Evolutionary conservation across 2,888 invertebrate species (phyloP), one percentile per base, ranked within the genome.

Genomic region (Drosophila leonis): DNA sequence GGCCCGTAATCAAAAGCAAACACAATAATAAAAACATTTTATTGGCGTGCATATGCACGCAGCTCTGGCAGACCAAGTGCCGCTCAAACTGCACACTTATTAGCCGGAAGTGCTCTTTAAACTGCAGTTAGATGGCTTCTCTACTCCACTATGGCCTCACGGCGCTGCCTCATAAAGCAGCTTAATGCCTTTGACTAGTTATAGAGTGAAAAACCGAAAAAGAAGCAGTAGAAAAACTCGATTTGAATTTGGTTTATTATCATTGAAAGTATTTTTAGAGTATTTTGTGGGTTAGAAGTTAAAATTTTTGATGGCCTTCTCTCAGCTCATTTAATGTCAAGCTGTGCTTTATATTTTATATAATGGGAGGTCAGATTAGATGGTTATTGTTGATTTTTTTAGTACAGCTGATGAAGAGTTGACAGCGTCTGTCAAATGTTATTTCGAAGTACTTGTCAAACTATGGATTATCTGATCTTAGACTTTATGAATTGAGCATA

Each of bases 1-100:
- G 41, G 56, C 52, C 55, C 57, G 83, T 75, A 72, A 85, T 88
- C 86, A 88, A 78, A 80, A 3, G 72, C 67, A 65, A 74, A 78
- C 56, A 42, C 61, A 85, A 72, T 6, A 35, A 37, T 37, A 84
- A 74, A 71, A 68, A 57, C 74, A 63, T 42, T 85, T 80, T 80
- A 78, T 75, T 49, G 64, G n/a, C 66, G 18, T 31, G 48, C 42
- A 39, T 27, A 24, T 41, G 48, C 56, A 69, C 65, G 49, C 51
- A 48, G 48, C 48, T 15, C 46, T 39, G 13, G 7, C 20, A 2
- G 24, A 4, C 33, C 49, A 13, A 24, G 48, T 61, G 27, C 6
- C 75, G 52, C 24, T 59, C 41, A 71, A 79, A 78, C 75, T 66
- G 54, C 56, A 46, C 55, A 13, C 49, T 57, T 63, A 79, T 70